A percentile compares a stretch with the other conserved stretches of the same genome.
Evolutionary conservation across 2,113 vertebrate genomes (phyloP).

Genomic region (Melanerpes formicivorus): DNA sequence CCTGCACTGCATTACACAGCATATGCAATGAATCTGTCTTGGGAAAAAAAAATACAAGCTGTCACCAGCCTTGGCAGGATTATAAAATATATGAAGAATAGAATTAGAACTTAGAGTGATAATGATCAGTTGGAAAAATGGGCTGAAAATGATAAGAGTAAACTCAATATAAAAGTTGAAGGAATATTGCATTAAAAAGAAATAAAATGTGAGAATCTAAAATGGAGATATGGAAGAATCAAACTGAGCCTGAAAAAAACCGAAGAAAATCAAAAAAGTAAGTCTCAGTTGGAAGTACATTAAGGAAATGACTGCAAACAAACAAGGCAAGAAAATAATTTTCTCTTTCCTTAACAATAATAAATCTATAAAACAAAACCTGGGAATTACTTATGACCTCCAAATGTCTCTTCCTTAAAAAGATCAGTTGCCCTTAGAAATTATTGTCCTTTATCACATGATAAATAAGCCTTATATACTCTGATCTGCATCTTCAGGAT

Average conservation of each 20-base stretch:
- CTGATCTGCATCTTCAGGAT: not conserved
- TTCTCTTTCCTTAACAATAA: not conserved
- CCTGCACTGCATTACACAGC: not conserved
- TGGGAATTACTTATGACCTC: not conserved
- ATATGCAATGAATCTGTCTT: not conserved
- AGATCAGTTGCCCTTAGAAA: not conserved
- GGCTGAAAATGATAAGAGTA: not conserved
- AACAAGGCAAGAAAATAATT: not conserved
- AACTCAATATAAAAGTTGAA: not conserved
- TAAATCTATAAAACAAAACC: not conserved
- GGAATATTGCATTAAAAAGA: not conserved
- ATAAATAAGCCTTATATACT: not conserved
- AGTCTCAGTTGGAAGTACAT: not conserved
- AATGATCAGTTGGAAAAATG: not conserved
- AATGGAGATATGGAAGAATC: not conserved
- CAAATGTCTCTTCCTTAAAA: not conserved
- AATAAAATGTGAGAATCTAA: not conserved
- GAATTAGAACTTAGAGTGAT: not conserved
- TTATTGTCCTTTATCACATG: not conserved
- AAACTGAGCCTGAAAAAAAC: not conserved
- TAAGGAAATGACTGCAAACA: not conserved
- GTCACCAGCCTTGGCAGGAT: not conserved
- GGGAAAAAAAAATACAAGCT: not conserved
- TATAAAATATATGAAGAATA: not conserved
- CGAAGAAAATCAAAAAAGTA: not conserved